Conservation (phyloP, 2,797 vertebrate species). For the Neosilurus mollespiculum region DNA sequence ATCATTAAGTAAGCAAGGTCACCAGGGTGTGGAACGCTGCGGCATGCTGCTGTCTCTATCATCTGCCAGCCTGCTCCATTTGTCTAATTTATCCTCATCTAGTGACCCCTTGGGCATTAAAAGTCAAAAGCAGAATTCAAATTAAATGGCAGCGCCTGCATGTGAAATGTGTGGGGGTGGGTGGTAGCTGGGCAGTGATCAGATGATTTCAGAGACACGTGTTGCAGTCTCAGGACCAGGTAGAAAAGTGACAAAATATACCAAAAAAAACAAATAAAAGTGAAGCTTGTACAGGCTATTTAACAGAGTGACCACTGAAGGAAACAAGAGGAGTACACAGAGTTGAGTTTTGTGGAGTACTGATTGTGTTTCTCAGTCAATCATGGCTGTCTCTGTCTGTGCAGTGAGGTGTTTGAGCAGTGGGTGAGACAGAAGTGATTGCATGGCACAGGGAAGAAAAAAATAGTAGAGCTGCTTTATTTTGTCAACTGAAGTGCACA, state of each 20-base stretch:
- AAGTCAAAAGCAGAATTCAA: conserved; percentile 38
- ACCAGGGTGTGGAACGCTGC: conserved; percentile 59
- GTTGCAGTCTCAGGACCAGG: background rate
- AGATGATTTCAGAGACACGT: background rate
- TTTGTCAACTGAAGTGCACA: conserved; percentile 78
- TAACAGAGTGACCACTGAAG: conserved; percentile 27
- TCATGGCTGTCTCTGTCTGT: conserved; percentile 26
- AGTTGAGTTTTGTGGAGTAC: background rate
- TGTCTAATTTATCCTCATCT: conserved; percentile 55
- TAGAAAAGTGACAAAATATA: background rate
- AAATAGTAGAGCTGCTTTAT: conserved; percentile 71
- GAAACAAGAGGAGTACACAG: background rate
- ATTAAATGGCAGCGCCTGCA: conserved; percentile 27
- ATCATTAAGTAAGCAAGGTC: conserved; percentile 72
- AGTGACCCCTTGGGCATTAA: conserved; percentile 23
- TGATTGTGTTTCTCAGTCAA: conserved; percentile 36
- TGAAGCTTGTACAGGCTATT: background rate
- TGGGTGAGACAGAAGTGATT: conserved; percentile 67
- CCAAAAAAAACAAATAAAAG: background rate
- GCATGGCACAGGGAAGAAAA: conserved; percentile 64
- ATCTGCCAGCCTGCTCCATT: conserved; percentile 67
- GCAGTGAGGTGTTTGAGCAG: conserved; percentile 47
- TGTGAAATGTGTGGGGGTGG: background rate
- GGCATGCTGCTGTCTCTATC: conserved; percentile 50
- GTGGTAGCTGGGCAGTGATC: background rate